Percentiles rank a stretch among this genome's conserved stretches.
These are phyloP conservation scores for Mnemiopsis leidyi DNA, from an alignment of 37 sponge, comb jelly and placozoan genomes.

Conservation along the genomic window DNA sequence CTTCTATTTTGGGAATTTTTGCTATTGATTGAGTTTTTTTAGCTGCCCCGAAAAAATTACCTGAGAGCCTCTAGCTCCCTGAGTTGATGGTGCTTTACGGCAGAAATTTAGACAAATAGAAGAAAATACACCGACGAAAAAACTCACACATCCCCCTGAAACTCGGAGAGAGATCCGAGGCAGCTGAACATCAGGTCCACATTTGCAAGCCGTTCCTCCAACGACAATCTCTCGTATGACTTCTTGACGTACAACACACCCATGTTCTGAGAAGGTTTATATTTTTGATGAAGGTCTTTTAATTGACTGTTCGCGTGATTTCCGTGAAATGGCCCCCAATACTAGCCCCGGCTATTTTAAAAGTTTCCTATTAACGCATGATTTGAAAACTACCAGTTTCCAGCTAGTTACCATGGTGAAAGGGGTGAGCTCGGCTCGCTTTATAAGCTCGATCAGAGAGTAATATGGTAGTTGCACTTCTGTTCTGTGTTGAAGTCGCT, in stretches of 20 bases:
- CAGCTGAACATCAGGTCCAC: background rate
- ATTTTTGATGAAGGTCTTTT: too few species aligned
- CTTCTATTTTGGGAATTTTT: too few species aligned
- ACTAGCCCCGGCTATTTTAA: background rate
- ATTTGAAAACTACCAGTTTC: too few species aligned
- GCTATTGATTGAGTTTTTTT: too few species aligned
- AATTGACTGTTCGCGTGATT: too few species aligned
- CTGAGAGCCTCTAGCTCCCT: too few species aligned
- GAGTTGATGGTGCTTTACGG: too few species aligned
- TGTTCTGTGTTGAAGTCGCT: background rate
- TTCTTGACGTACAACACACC: conserved; percentile 21
- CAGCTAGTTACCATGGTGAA: conserved; percentile 1
- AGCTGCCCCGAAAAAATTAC: too few species aligned
- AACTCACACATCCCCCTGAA: background rate
- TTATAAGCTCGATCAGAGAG: background rate
- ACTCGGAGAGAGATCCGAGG: background rate
- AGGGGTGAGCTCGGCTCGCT: background rate
- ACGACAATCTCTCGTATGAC: background rate
- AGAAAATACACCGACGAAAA: too few species aligned
- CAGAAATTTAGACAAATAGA: too few species aligned
- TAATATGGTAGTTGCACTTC: background rate
- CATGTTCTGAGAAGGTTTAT: conserved; percentile 23
- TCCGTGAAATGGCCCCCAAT: too few species aligned
- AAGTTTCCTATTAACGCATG: background rate
- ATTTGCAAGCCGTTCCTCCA: background rate